Evolutionary conservation across 1,140 invertebrate genomes (phyloP).

Genomic region (Cotesia vestalis): DNA sequence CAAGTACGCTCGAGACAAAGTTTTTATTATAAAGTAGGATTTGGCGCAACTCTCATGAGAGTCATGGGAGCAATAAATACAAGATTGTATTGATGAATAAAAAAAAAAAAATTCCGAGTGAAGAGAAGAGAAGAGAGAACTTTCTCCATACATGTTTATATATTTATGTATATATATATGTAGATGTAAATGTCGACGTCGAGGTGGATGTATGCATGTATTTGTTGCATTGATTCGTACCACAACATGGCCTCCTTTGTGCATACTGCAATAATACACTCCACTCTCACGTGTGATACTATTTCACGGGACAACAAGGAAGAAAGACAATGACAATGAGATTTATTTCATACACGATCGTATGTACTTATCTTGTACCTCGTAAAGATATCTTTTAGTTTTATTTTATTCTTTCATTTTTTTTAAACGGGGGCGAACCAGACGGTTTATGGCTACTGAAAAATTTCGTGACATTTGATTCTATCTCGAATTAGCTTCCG

Average conservation of each 20-base stretch:
- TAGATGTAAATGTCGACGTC: no score
- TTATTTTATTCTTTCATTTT: not conserved
- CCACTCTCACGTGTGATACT: conserved; percentile 35
- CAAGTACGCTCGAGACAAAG: not conserved
- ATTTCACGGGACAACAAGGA: not conserved
- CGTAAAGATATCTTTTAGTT: not conserved
- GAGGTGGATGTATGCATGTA: no score
- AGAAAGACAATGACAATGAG: conserved; percentile 7
- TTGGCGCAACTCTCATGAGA: conserved; percentile 16
- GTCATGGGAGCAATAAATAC: conserved; percentile 13
- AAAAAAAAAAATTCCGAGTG: conserved; percentile 24
- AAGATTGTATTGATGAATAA: conserved; percentile 18
- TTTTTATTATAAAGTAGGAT: conserved; percentile 20
- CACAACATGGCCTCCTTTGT: conserved; percentile 20
- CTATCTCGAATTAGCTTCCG: no score
- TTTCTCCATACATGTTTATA: conserved; percentile 24
- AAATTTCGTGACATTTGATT: no score
- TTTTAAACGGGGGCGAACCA: no score
- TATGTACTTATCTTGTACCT: conserved; percentile 1
- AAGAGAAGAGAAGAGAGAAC: conserved; percentile 20
- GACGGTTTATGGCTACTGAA: no score
- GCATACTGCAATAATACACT: conserved; percentile 3
- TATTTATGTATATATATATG: no score
- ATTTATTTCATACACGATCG: conserved; percentile 7
- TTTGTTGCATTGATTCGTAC: conserved; percentile 18